A percentile compares a stretch with the other conserved stretches of the same genome.
These are phyloP conservation scores for Rotaria sp. DNA, from an alignment of 2,888 invertebrate genomes.

Conservation along the genomic window DNA sequence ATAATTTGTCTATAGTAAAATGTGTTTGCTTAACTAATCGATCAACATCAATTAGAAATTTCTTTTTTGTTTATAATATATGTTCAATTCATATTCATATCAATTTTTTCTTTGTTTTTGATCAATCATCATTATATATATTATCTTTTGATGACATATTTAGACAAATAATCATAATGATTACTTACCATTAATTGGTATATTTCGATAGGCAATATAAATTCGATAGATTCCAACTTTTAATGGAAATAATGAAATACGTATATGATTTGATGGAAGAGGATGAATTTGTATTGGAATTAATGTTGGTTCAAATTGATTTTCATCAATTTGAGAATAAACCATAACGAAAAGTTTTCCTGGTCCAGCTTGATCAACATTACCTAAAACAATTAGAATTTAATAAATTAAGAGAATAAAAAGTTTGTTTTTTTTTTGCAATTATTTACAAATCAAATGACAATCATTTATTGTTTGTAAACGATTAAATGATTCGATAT, in stretches of 20 bases:
- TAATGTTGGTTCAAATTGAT: not conserved
- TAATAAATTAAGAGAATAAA: not conserved
- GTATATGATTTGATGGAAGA: not conserved
- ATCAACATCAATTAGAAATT: not conserved
- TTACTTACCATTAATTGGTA: not conserved
- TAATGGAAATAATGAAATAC: not conserved
- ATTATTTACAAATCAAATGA: not conserved
- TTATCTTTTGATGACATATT: not conserved
- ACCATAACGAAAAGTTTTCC: not conserved
- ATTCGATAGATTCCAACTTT: not conserved
- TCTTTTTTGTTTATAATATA: not conserved
- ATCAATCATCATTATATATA: not conserved
- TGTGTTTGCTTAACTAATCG: not conserved
- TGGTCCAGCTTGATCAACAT: not conserved
- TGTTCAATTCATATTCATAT: not conserved
- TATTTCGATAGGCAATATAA: not conserved
- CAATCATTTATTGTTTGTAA: not conserved
- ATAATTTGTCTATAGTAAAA: not conserved
- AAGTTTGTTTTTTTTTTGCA: not conserved
- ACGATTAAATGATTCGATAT: not conserved
- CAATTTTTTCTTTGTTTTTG: not conserved
- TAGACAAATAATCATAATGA: not conserved
- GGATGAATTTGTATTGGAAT: constrained; percentile 2
- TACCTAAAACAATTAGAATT: not conserved
- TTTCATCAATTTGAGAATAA: not conserved